Conservation (phyloP, 2,888 invertebrate genomes). For the Epirrhoe tristata region DNA sequence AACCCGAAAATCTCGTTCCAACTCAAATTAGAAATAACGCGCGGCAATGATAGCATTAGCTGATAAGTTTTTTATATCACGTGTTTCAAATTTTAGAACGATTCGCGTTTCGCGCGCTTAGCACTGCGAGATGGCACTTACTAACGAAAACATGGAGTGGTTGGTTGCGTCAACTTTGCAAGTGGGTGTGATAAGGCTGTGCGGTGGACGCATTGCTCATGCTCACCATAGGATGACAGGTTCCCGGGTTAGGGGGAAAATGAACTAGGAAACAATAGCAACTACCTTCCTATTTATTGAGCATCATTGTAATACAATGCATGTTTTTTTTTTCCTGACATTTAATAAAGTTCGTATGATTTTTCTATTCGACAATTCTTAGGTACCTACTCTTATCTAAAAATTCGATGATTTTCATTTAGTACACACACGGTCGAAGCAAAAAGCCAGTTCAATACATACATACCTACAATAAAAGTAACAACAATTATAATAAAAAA, state of each 20-base stretch:
- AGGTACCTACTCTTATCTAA: too few relatives aligned
- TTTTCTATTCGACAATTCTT: too few relatives aligned
- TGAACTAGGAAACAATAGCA: neutral
- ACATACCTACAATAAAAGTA: too few relatives aligned
- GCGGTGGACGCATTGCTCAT: conserved; percentile 37
- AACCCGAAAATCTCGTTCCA: conserved; percentile 23
- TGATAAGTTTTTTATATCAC: conserved; percentile 51
- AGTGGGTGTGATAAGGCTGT: conserved; percentile 52
- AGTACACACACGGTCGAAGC: too few relatives aligned
- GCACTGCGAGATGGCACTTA: conserved; percentile 43
- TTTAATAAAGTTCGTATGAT: too few relatives aligned
- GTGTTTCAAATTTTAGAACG: conserved; percentile 43
- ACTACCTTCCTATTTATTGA: neutral
- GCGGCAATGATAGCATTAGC: conserved; percentile 42
- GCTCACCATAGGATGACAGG: neutral
- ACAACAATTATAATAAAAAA: too few relatives aligned
- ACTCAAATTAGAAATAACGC: conserved; percentile 4
- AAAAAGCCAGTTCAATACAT: too few relatives aligned
- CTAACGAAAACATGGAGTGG: conserved; percentile 49
- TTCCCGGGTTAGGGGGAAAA: conserved; percentile 15
- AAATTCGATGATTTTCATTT: too few relatives aligned
- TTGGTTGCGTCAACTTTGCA: conserved; percentile 48
- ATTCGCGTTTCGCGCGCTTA: conserved; percentile 53
- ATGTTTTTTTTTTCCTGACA: too few relatives aligned
- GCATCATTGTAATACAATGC: too few relatives aligned